A percentile compares a stretch with the other conserved stretches of the same genome.
Conservation (phyloP, 1,140 invertebrate species). For the Aphelinus certus region DNA sequence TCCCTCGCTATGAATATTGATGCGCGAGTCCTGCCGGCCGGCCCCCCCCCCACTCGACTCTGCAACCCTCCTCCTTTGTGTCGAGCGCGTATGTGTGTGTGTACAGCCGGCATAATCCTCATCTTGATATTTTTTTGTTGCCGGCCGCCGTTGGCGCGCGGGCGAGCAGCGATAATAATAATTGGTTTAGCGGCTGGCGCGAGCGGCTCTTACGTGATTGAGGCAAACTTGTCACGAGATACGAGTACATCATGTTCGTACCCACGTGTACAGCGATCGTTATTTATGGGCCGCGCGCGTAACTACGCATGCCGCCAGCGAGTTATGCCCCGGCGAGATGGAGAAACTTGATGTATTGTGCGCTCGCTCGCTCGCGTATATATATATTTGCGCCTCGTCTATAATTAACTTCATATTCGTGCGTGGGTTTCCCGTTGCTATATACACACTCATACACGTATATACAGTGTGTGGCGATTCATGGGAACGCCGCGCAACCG, state of each 20-base stretch:
- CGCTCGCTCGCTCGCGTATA: background rate
- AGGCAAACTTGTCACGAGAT: constrained; percentile 47
- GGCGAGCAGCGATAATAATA: constrained; percentile 42
- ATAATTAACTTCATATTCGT: constrained; percentile 28
- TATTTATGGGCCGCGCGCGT: constrained; percentile 26
- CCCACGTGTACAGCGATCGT: background rate
- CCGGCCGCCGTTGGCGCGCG: no score
- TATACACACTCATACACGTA: background rate
- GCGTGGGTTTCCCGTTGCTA: background rate
- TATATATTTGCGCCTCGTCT: background rate
- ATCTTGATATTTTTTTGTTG: constrained; percentile 24
- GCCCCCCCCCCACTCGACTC: background rate
- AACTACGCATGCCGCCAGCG: background rate
- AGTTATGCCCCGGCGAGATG: no score
- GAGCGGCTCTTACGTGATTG: constrained; percentile 43
- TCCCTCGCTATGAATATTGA: constrained; percentile 45
- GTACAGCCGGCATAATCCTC: no score
- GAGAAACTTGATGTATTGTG: background rate
- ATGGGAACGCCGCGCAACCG: constrained; percentile 11
- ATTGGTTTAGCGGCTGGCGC: constrained; percentile 40
- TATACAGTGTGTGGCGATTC: background rate
- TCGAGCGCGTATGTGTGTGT: no score
- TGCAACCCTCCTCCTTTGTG: no score
- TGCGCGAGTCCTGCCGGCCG: background rate
- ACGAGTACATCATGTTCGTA: constrained; percentile 30